Evolutionary conservation across 2,113 vertebrate species (phyloP).

Genomic region (Clarias macrocephalus): DNA sequence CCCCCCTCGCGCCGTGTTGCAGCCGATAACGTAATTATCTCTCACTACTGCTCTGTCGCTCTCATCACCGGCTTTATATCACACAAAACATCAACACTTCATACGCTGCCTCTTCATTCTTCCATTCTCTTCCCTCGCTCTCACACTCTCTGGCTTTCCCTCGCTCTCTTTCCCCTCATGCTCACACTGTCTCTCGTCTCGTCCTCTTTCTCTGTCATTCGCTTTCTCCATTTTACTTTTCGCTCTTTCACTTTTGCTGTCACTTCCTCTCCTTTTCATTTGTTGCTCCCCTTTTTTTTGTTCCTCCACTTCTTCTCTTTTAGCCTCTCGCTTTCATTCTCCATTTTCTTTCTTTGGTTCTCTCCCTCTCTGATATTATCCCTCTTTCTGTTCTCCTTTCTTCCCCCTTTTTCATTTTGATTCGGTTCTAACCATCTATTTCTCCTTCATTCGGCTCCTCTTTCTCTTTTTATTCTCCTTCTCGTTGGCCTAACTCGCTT

Average conservation of each 20-base stretch:
- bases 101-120: not conserved
- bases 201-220: not conserved
- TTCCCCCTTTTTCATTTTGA: not conserved
- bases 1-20: slow-evolving; percentile 12
- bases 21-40: slow-evolving; percentile 35
- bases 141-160: not conserved
- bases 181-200: not conserved
- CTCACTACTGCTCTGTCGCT: slow-evolving; percentile 10
- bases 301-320: not conserved
- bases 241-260: not conserved
- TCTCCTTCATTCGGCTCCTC: not conserved
- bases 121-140: not conserved
- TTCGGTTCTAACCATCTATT: not conserved
- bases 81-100: slow-evolving; percentile 1
- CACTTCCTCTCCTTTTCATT: not conserved
- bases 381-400: not conserved
- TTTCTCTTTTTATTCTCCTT: not conserved
- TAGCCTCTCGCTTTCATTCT: not conserved
- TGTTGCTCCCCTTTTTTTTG: not conserved
- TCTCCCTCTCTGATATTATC: not conserved
- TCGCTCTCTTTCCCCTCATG: not conserved
- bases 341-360: not conserved
- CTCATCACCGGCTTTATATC: slow-evolving; percentile 15
- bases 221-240: not conserved
- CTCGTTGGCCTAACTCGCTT: not conserved